Base-by-base conservation (phyloP, 1,140 invertebrate species). In the Galleria mellonella region DNA sequence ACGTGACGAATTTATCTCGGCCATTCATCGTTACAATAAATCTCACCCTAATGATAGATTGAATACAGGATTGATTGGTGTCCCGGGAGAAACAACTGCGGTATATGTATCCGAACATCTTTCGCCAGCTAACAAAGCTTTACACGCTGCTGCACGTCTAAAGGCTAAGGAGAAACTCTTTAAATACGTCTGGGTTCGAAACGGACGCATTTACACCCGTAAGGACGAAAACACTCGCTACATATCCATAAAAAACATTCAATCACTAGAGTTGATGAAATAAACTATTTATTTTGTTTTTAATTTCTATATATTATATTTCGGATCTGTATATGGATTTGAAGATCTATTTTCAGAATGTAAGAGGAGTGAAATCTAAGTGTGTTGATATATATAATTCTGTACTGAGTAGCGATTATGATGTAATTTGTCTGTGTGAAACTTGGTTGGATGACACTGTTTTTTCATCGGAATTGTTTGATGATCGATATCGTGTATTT, bases 151-250 rank as follows among this genome's bases (percentile, higher is more conserved):
- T 6, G 43, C 60, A 9, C 42, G 60, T 0, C 41, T 37, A 15
- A 47, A 35, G 14, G 43, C 48, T 2, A 58, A 59, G 32, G 49
- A 55, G n/a, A 28, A 31, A 11, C 29, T 33, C 7, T 50, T 11
- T 12, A 55, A 62, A 28, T 62, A 51, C 37, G 44, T 59, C 1
- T 62, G 60, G 55, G 44, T 63, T 4, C 40, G 51, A 14, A 39
- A 50, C 13, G 60, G 60, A 1, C 38, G 32, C 29, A 46, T 63
- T 9, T 63, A 45, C 44, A 40, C 48, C 2, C 35, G 60, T 13
- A 62, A 59, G 23, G 23, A 54, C 8, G 37, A 52, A 29, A 31
- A 39, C 0, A 43, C 33, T 17, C 35, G 31, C 23, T 36, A 30
- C 13, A 48, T 54, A 9, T 30, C 30, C 6, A 43, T 57, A 11